These are phyloP conservation scores for Operophtera brumata DNA, from an alignment of 2,888 invertebrate genomes.

Conservation along the genomic window DNA sequence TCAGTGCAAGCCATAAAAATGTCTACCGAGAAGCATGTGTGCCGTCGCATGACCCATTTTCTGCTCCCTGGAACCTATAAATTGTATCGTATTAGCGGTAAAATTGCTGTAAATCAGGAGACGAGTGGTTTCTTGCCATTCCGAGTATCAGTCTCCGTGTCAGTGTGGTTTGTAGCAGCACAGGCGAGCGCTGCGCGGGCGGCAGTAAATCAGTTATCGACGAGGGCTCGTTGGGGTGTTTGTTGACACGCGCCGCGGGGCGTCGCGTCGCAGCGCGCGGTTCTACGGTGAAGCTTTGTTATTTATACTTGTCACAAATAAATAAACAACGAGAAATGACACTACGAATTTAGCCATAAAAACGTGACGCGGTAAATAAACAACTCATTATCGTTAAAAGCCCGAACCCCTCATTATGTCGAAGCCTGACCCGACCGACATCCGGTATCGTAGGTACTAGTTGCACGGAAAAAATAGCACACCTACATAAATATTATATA, in stretches of 20 bases:
- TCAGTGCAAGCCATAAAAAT: constrained; percentile 3
- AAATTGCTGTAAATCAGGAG: constrained; percentile 46
- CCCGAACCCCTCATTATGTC: not conserved
- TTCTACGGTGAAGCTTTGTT: constrained; percentile 4
- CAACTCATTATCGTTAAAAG: not conserved
- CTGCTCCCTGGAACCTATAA: constrained; percentile 57
- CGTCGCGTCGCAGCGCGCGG: constrained; percentile 4
- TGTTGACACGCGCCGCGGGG: constrained; percentile 21
- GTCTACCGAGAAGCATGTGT: constrained; percentile 2
- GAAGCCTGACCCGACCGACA: not conserved
- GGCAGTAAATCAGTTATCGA: constrained; percentile 30
- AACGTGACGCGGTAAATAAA: not conserved
- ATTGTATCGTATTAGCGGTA: constrained; percentile 54
- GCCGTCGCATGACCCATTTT: not conserved
- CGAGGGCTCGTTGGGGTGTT: constrained; percentile 21
- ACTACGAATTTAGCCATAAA: not conserved
- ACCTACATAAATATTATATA: too few species aligned
- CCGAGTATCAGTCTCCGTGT: constrained; percentile 29
- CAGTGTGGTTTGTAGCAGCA: not conserved
- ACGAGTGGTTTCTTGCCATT: constrained; percentile 37
- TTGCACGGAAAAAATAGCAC: not conserved
- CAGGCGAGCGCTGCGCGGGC: constrained; percentile 31
- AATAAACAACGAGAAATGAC: constrained; percentile 11
- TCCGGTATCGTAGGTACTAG: not conserved
- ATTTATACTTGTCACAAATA: constrained; percentile 8